Percentiles rank a stretch among this genome's conserved stretches.
phyloP scores from a whole-genome alignment of 2,113 vertebrate genomes.

The Saguinus imperator region DNA sequence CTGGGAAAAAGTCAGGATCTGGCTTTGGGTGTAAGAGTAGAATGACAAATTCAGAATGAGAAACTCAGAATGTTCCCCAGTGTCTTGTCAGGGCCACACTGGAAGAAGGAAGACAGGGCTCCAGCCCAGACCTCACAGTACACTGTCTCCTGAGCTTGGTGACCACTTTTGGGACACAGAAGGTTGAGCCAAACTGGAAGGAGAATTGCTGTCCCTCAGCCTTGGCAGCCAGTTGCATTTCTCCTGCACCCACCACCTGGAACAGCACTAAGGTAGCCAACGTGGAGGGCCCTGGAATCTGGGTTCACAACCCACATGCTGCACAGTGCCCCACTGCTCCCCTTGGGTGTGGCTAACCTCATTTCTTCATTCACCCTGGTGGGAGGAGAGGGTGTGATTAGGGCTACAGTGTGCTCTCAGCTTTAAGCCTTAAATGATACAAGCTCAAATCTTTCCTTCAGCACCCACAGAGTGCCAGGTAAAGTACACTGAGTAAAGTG shows the following conservation, averaged over 20 bases:
- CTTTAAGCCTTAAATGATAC: neutral
- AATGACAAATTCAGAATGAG: neutral
- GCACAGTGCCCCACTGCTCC: neutral
- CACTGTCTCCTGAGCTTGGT: neutral
- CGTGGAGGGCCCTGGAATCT: neutral
- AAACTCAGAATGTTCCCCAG: fast-evolving
- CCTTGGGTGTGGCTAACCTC: neutral
- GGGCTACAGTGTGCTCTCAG: neutral
- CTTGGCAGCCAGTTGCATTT: neutral
- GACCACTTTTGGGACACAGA: neutral
- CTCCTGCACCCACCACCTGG: neutral
- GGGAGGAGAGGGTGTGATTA: no score
- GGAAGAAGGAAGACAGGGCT: neutral
- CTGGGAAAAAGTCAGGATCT: neutral
- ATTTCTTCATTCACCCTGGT: neutral
- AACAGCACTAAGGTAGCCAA: neutral
- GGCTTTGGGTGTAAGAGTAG: neutral
- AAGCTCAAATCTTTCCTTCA: neutral
- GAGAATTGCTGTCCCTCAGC: neutral
- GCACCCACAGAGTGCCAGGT: neutral
- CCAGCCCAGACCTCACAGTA: neutral
- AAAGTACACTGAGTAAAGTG: neutral
- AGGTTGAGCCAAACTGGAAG: neutral
- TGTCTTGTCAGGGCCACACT: fast-evolving
- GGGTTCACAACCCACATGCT: neutral